Evolutionary conservation across 2,797 vertebrate species (phyloP).

Genomic region (Bradypus variegatus): DNA sequence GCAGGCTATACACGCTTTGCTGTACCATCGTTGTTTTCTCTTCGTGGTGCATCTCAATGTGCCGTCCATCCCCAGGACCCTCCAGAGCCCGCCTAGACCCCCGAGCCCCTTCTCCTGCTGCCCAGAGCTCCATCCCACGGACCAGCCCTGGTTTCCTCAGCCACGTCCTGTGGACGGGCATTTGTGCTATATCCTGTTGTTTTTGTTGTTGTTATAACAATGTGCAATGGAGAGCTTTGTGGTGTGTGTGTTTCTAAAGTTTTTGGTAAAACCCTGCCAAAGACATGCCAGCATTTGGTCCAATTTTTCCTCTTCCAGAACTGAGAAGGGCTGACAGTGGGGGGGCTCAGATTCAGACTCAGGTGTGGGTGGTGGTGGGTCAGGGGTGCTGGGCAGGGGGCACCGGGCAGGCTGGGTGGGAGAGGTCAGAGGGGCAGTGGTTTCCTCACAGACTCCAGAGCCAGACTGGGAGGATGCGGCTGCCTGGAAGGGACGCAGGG

Average conservation of each 20-base stretch:
- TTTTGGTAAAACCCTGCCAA: neutral
- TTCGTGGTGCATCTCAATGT: rapidly evolving
- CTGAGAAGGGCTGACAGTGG: neutral
- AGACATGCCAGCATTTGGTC: neutral
- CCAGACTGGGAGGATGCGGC: neutral
- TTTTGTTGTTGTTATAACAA: neutral
- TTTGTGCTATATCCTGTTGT: rapidly evolving
- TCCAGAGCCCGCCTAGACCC: rapidly evolving
- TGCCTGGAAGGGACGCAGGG: neutral
- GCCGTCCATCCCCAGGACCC: rapidly evolving
- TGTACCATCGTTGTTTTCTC: rapidly evolving
- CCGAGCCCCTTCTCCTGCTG: too few relatives aligned
- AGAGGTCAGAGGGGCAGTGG: rapidly evolving
- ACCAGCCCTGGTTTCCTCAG: rapidly evolving
- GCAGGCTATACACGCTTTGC: rapidly evolving
- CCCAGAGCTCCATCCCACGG: rapidly evolving
- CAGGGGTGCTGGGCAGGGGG: neutral
- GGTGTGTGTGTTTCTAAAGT: neutral
- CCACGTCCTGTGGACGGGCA: rapidly evolving
- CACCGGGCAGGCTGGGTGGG: neutral
- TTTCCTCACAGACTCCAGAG: rapidly evolving
- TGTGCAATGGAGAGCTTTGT: rapidly evolving
- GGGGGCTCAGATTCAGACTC: neutral
- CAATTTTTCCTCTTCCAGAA: neutral
- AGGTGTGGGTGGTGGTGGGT: neutral